Percentiles rank a stretch among this genome's conserved stretches.
These are phyloP conservation scores for Phallusia fumigata DNA, from an alignment of 23 tunicate genomes.

Conservation along the genomic window DNA sequence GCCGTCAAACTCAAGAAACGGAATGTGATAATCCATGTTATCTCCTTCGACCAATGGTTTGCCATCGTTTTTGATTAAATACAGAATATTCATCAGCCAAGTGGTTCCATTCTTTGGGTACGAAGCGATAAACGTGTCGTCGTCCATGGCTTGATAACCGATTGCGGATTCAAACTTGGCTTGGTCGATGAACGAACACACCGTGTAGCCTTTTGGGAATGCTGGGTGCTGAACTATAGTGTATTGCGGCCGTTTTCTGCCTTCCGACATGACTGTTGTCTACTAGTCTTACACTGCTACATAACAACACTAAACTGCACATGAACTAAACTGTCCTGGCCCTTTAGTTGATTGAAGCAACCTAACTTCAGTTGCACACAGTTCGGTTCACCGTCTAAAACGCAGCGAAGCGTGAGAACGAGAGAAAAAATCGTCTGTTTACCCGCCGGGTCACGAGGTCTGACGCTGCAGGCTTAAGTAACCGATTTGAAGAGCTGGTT, in stretches of 20 bases:
- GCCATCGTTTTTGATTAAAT: slow-evolving; percentile 31
- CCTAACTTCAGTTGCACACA: too few relatives aligned
- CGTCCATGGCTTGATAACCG: slow-evolving; percentile 21
- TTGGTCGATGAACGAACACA: slow-evolving; percentile 1
- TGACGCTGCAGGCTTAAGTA: too few relatives aligned
- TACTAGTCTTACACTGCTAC: too few relatives aligned
- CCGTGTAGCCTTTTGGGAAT: background rate
- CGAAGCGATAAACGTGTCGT: slow-evolving; percentile 33
- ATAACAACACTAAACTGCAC: too few relatives aligned
- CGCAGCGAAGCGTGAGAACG: background rate
- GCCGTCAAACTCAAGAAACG: slow-evolving; percentile 46
- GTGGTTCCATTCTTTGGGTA: slow-evolving; percentile 66
- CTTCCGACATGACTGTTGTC: background rate
- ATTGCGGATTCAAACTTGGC: slow-evolving; percentile 27
- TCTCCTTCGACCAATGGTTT: slow-evolving; percentile 10
- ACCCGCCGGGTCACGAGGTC: too few relatives aligned
- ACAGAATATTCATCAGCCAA: slow-evolving; percentile 42
- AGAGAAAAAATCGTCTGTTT: background rate
- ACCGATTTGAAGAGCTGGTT: too few relatives aligned
- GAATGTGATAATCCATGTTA: slow-evolving; percentile 10
- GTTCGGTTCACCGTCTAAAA: background rate
- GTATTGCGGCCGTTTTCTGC: slow-evolving; percentile 13
- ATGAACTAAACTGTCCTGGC: too few relatives aligned
- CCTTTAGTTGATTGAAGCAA: too few relatives aligned
- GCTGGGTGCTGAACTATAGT: slow-evolving; percentile 33